phyloP scores from a whole-genome alignment of 1,140 invertebrate species.

The Cydia fagiglandana region DNA sequence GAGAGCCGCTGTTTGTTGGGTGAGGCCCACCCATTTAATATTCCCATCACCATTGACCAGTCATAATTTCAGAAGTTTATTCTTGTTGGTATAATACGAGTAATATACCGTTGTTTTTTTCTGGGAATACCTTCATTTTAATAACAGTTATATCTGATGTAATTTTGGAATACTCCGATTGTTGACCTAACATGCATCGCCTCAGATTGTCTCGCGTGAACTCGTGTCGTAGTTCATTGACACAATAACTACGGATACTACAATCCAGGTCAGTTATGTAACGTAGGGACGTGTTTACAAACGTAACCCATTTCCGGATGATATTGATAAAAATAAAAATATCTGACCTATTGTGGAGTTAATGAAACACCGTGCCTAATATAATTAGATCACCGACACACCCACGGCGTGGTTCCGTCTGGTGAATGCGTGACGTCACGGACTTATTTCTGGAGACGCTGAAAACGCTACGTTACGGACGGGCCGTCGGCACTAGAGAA shows the following conservation, averaged over 20 bases:
- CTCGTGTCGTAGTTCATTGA: not conserved
- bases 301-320: not conserved
- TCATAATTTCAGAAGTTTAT: too few species aligned
- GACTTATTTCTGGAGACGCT: conserved; percentile 44
- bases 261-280: conserved; percentile 14
- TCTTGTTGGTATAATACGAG: too few species aligned
- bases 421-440: conserved; percentile 48
- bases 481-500: not conserved
- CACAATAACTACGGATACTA: conserved; percentile 5
- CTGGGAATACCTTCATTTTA: not conserved
- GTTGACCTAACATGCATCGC: not conserved
- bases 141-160: not conserved
- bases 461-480: not conserved
- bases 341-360: conserved; percentile 52
- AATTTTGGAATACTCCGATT: not conserved
- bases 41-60: not conserved
- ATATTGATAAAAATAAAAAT: not conserved
- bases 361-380: conserved; percentile 43
- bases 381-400: conserved; percentile 55
- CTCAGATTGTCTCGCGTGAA: not conserved
- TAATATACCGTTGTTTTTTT: not conserved
- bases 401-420: conserved; percentile 50
- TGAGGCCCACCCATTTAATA: conserved; percentile 7
- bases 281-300: conserved; percentile 11
- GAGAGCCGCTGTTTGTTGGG: conserved; percentile 35